A percentile compares a stretch with the other conserved stretches of the same genome.
Evolutionary conservation across 1,140 invertebrate genomes (phyloP).

Genomic region (Physella acuta): DNA sequence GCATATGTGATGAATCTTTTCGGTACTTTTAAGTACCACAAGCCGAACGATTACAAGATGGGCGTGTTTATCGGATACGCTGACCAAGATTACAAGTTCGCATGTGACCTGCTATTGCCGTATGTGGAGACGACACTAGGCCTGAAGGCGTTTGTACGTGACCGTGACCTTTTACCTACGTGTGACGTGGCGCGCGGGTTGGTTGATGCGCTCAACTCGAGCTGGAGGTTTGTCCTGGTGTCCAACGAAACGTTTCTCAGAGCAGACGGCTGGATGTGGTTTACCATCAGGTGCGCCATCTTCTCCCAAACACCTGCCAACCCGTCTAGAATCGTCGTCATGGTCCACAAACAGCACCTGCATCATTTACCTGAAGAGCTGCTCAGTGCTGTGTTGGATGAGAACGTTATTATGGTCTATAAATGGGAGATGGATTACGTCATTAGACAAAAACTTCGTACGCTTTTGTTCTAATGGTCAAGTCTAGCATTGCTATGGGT

Average conservation of each 20-base stretch:
- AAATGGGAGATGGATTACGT: not conserved
- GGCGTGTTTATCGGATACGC: constrained; percentile 7
- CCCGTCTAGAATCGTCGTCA: too few relatives aligned
- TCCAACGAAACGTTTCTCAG: not conserved
- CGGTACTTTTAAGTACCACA: not conserved
- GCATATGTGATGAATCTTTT: not conserved
- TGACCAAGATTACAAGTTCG: constrained; percentile 5
- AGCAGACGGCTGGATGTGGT: too few relatives aligned
- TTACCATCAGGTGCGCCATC: too few relatives aligned
- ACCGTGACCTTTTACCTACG: too few relatives aligned
- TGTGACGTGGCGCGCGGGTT: not conserved
- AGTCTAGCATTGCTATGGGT: too few relatives aligned
- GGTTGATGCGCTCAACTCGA: not conserved
- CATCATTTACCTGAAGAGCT: too few relatives aligned
- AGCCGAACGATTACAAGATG: not conserved
- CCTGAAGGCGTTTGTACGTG: too few relatives aligned
- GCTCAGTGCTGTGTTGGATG: too few relatives aligned
- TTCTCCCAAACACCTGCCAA: too few relatives aligned
- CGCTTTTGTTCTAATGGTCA: too few relatives aligned
- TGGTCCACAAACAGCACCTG: too few relatives aligned
- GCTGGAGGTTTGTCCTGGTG: constrained; percentile 16
- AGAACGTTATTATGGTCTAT: not conserved
- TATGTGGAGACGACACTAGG: not conserved
- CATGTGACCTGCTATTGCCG: not conserved
- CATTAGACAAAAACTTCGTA: not conserved